Base-by-base conservation (phyloP, 2,113 vertebrate genomes). In the Poeciliopsis turrubarensis region DNA sequence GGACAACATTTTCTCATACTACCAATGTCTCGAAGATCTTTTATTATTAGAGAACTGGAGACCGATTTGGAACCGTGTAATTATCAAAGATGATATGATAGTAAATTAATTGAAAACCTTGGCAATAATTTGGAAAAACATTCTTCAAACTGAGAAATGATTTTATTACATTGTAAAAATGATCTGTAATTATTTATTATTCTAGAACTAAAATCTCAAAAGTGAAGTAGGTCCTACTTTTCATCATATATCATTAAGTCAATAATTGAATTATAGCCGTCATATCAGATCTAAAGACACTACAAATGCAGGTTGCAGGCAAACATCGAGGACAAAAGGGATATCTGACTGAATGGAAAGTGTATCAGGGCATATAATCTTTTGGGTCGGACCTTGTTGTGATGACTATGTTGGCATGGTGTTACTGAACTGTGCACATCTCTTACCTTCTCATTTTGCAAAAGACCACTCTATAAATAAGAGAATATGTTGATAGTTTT, bases 391-490 rank as follows among this genome's bases (percentile, higher is more conserved):
- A 90, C 91, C 91, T 89, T 89, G 92, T 91, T 87, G 72, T 95
- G 94, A 94, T 95, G 93, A 92, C 94, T 92, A 95, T 96, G 94
- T 96, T 96, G 95, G 95, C 94, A 96, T 96, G 90, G 97, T 97
- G 96, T 98, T 97, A 97, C 97, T 96, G 96, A 96, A 94, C 97
- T 96, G 97, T 94, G 93, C 85, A 92, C 95, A 96, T 97, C 94
- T 97, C 97, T 99, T 99, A 99, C 98, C 97, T 99, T 98, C 94
- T 97, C 96, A 98, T 98, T 98, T 99, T 99, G 98, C 98, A 99
- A 97, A 97, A 98, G 98, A 99, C 96, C 98, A 97, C 96, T 98
- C 97, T 99, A 99, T 96, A 99, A 99, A 99, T 97, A 98, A 98
- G 98, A 99, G 96, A 98, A 99, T 99, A 99, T 96, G 97, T 98